Evolutionary conservation across 1,140 invertebrate species (phyloP).

Genomic region (Zelostemma sp.): DNA sequence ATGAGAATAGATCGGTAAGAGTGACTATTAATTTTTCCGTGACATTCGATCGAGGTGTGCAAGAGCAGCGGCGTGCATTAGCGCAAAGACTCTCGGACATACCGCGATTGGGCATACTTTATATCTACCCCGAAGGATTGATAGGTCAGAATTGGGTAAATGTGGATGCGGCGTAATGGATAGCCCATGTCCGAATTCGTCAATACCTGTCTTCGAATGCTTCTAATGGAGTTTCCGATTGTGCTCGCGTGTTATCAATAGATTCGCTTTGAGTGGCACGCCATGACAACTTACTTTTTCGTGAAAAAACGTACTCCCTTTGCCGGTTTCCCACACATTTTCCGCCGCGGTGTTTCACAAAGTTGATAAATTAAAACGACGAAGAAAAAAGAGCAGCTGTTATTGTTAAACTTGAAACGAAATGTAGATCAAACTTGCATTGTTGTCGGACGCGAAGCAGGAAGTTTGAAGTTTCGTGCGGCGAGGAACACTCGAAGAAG

Average conservation of each 20-base stretch:
- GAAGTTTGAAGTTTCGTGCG: conserved; percentile 6
- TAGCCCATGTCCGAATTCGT: conserved; percentile 56
- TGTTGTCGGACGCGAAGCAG: background rate
- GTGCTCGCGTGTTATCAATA: conserved; percentile 56
- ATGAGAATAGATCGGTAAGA: conserved; percentile 12
- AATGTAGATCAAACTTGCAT: conserved; percentile 6
- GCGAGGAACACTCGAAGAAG: conserved; percentile 18
- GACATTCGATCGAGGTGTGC: conserved; percentile 40
- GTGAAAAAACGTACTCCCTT: background rate
- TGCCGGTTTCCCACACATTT: too few species aligned
- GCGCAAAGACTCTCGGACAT: conserved; percentile 51
- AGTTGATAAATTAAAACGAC: too few species aligned
- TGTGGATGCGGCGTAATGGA: conserved; percentile 56
- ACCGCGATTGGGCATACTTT: conserved; percentile 7
- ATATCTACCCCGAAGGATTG: conserved; percentile 50
- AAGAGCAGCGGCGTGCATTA: conserved; percentile 48
- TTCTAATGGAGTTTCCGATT: conserved; percentile 61
- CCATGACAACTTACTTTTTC: conserved; percentile 55
- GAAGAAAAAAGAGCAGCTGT: background rate
- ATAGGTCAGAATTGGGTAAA: conserved; percentile 42
- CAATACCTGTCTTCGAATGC: conserved; percentile 46
- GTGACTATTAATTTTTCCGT: conserved; percentile 59
- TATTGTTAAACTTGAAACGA: background rate
- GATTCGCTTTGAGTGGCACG: conserved; percentile 26
- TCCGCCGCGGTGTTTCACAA: too few species aligned